Evolutionary conservation across 2,888 invertebrate species (phyloP).

Genomic region (Geotrupes spiniger): DNA sequence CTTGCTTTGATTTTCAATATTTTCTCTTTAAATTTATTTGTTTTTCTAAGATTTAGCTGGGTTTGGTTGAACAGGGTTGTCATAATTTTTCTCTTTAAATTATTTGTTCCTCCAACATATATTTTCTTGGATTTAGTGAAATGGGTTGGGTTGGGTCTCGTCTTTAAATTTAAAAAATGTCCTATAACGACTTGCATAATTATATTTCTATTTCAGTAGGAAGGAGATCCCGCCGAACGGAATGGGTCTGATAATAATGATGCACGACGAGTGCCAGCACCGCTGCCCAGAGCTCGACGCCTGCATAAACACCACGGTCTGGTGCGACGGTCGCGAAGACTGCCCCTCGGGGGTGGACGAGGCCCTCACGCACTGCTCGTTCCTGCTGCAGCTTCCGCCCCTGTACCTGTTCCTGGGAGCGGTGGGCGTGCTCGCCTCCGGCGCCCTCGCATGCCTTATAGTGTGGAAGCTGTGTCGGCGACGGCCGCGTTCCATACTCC

Average conservation of each 20-base stretch:
- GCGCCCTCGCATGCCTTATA: slow-evolving; percentile 36
- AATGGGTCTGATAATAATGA: slow-evolving; percentile 53
- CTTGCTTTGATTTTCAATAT: no score
- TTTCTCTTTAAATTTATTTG: no score
- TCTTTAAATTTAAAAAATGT: no score
- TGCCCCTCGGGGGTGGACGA: slow-evolving; percentile 82
- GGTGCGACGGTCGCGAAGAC: slow-evolving; percentile 77
- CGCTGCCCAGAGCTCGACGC: slow-evolving; percentile 78
- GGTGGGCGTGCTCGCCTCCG: slow-evolving; percentile 46
- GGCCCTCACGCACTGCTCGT: slow-evolving; percentile 74
- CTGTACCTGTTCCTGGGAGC: slow-evolving; percentile 61
- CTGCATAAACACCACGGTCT: slow-evolving; percentile 73
- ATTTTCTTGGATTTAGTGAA: no score
- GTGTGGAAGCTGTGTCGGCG: slow-evolving; percentile 52
- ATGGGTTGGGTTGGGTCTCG: no score
- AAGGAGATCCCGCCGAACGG: slow-evolving; percentile 57
- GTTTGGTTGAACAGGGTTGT: no score
- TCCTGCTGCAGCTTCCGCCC: slow-evolving; percentile 72
- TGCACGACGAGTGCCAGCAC: slow-evolving; percentile 70
- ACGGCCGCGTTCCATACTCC: slow-evolving; percentile 72
- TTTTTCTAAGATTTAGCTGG: no score
- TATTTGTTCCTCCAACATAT: no score
- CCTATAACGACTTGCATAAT: not conserved
- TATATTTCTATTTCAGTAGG: slow-evolving; percentile 40
- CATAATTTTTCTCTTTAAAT: no score